Base-by-base conservation (phyloP, 2,888 invertebrate genomes). In the Terebella lapidaria region DNA sequence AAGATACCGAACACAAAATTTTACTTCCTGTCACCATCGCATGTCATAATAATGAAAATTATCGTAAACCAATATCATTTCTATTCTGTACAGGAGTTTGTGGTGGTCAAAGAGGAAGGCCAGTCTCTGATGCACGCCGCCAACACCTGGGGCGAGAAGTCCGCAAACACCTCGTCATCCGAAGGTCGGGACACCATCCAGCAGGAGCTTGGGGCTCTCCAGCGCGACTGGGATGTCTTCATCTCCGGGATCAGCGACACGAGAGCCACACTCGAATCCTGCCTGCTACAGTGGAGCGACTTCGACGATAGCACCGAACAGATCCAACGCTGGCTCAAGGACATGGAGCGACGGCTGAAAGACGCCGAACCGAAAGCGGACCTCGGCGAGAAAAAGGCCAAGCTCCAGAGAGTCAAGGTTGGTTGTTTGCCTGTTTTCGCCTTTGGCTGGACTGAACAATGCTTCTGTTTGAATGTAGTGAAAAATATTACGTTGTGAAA, bases 321-420 rank as follows among this genome's bases (percentile, higher is more conserved):
- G 80, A 89, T 94, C 20, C 90, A 93, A 74, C 91, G 93, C 85
- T 94, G 95, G 94, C 91, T 96, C 63, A 88, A 88, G 30, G 94
- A 95, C 73, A 87, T 93, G 71, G 94, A 94, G 84, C 91, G 91
- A 3, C 92, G 94, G 81, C 66, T 78, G 24, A 62, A 71, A 25
- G 75, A 75, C 22, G 67, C 70, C 2, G 74, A 73, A 52, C 70
- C 74, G 27, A 75, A 74, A 35, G 69, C 70, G 35, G 78, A 78
- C 59, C 71, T 79, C 2, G 65, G 74, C 46, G 77, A 79, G 67
- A 78, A 77, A 69, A 75, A 73, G 61, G 74, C 74, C 3, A 73
- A 74, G 51, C 71, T 76, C 20, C 77, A 78, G 69, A 73, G 72
- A 60, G 65, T 76, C 54, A 76, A 76, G 74, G 76, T 77, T 62